Base-by-base conservation (phyloP, 1,140 invertebrate genomes). In the Rhopalosiphum padi region DNA sequence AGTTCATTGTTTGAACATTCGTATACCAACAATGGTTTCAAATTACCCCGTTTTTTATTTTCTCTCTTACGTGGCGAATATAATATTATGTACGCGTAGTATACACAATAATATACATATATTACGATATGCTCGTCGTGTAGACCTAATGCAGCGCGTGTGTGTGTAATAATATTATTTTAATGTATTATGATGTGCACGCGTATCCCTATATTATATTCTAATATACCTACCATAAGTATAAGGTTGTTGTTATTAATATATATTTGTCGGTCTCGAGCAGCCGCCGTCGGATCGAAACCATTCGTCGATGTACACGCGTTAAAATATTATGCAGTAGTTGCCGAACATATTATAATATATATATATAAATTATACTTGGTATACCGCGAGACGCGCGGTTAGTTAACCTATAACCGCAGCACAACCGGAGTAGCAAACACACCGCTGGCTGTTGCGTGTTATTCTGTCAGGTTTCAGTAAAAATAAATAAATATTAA, bases 1-100 rank as follows among this genome's bases (percentile, higher is more conserved):
- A 68, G 90, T 91, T 91, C 90, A 91, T 91, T 91, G 90, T 91
- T 91, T 91, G 41, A 53, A 91, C 53, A 91, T 77, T 91, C 55
- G 90, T 91, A 90, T 30, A 55, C 51, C 90, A 77, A 91, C 60
- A 91, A 91, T 91, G 90, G 90, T 91, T 91, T 91, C 46, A 91
- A 91, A 91, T 91, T 91, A 91, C 55, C 90, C 53, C 41, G 37
- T 68, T 77, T 91, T 91, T 91, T 68, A 46, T 91, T 46, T 91
- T 91, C 68, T 77, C 53, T 48, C 15, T 35, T 21, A 43, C 43
- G 51, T 35, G 46, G 30, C 87, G 48, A 22, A 55, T 37, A 41
- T 51, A 22, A 77, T 48, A 48, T 48, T n/a, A 43, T 87, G 18
- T n/a, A 30, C 41, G 22, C 23, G 85, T 87, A 23, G 21, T 85